phyloP scores from a whole-genome alignment of 2,113 vertebrate genomes.

The Fulmarus glacialis region DNA sequence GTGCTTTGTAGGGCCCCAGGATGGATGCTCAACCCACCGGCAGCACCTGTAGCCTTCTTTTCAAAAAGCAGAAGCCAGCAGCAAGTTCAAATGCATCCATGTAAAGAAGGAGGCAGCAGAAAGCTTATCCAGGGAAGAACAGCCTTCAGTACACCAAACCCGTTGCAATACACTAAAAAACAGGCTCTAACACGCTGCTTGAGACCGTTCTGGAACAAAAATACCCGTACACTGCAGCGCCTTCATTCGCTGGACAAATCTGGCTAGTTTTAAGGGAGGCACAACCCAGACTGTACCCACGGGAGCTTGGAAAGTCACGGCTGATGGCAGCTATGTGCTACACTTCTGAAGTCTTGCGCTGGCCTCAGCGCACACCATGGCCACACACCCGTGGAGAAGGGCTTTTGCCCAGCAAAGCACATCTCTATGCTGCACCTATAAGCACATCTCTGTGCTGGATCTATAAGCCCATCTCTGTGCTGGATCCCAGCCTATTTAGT shows the following conservation, averaged over 20 bases:
- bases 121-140: not conserved
- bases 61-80: not conserved
- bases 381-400: not conserved
- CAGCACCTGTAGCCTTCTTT: not conserved
- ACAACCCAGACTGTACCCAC: not conserved
- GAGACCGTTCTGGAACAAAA: not conserved
- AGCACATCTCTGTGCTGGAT: not conserved
- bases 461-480: not conserved
- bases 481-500: not conserved
- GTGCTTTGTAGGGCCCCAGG: too few relatives aligned
- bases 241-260: not conserved
- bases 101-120: not conserved
- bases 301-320: not conserved
- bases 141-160: not conserved
- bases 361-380: not conserved
- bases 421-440: not conserved
- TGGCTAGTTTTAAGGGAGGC: not conserved
- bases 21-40: accelerated
- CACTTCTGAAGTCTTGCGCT: not conserved
- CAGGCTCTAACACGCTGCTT: not conserved
- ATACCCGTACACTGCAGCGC: accelerated
- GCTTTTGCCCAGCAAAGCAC: not conserved
- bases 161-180: not conserved
- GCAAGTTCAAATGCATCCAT: not conserved
- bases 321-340: accelerated